Base-by-base conservation (phyloP, 1,140 invertebrate species). In the Meloidogyne floridensis region DNA sequence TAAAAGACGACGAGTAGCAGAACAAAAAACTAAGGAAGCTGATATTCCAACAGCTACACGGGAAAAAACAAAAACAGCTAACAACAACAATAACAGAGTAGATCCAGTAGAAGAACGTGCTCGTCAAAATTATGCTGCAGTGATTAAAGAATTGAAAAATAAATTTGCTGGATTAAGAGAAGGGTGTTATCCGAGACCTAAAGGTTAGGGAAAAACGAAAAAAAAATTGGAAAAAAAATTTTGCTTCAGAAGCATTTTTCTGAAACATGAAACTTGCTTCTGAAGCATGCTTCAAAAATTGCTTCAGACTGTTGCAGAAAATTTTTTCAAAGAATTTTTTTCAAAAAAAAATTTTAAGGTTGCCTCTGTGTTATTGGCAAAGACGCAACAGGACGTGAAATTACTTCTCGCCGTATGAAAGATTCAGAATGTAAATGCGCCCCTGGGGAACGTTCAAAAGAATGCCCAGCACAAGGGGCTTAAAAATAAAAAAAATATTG, bases 311-410 rank as follows among this genome's bases (percentile, higher is more conserved):
- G 20, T 20, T 20, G 20, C 20, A 20, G 20, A 20, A 20, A 53
- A 53, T 53, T 53, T 53, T 53, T 53, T 15, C 2, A 20, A 20
- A 20, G 20, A 20, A 20, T 20, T 20, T 32, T 32, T 32, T 32
- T 32, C 32, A 32, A 32, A 32, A 47, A 20, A 15, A 79, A 7
- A 79, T 42, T 76, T 18, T 77, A 20, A 81, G 81, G 86, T 15
- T 86, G 86, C 56, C 79, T 86, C 13, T 86, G 86, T 80, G 86
- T 86, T 18, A 71, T 86, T 51, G 86, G 86, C 15, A 86, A 86
- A 69, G 82, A 86, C 54, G 53, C 42, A 15, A 70, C 85, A 20
- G 86, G 86, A n/a, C 86, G 84, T 56, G 86, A 86, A 53, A 84
- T 86, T n/a, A 86, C 86, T 32, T 84, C 87, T 59, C 81, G 86